Conservation (phyloP, 2,888 invertebrate genomes). For the Aromia moschata region DNA sequence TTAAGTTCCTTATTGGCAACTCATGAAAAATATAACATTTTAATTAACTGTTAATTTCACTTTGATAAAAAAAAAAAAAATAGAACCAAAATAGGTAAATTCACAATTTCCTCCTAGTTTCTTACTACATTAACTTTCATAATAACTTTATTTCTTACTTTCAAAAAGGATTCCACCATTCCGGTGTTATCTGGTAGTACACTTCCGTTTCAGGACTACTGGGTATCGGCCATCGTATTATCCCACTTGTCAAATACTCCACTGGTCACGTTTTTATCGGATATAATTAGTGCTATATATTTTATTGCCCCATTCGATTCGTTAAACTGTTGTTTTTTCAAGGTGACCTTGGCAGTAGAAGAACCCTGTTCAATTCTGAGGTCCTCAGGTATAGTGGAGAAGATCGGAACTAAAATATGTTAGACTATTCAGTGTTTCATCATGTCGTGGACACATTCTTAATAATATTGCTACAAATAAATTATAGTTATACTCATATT, state of each 20-base stretch:
- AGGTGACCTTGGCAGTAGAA: slow-evolving; percentile 54
- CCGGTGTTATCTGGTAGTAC: slow-evolving; percentile 63
- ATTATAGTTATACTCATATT: too few species aligned
- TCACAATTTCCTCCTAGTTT: too few species aligned
- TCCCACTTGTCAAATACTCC: slow-evolving; percentile 48
- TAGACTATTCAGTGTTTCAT: too few species aligned
- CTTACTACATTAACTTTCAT: too few species aligned
- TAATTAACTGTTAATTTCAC: too few species aligned
- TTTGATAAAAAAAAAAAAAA: too few species aligned
- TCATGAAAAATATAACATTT: too few species aligned
- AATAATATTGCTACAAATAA: too few species aligned
- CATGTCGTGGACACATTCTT: too few species aligned
- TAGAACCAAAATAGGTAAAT: too few species aligned
- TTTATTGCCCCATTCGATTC: slow-evolving; percentile 58
- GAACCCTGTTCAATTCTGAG: neutral
- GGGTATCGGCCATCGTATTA: slow-evolving; percentile 58
- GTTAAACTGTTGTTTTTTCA: slow-evolving; percentile 54
- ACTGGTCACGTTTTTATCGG: slow-evolving; percentile 54
- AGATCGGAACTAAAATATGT: slow-evolving; percentile 39
- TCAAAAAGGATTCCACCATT: slow-evolving; percentile 57
- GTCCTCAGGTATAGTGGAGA: slow-evolving; percentile 14
- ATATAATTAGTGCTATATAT: slow-evolving; percentile 62
- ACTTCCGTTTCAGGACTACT: slow-evolving; percentile 50
- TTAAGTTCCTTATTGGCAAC: too few species aligned
- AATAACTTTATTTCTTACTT: too few species aligned